Evolutionary conservation across 1,140 invertebrate species (phyloP).

Genomic region (Drosophila arawakana): DNA sequence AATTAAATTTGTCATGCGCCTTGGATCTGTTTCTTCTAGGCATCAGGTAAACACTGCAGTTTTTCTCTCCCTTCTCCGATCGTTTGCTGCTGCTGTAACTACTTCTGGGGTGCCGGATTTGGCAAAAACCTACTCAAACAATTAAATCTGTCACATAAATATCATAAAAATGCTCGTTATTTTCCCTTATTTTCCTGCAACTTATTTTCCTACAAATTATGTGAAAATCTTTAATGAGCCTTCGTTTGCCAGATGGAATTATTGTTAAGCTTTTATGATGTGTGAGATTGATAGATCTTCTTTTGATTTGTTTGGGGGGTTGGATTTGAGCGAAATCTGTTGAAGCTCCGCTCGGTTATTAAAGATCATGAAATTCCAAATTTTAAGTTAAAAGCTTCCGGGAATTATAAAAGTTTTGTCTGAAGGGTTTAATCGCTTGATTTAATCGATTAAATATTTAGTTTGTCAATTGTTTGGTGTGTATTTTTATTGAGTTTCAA

Average conservation of each 20-base stretch:
- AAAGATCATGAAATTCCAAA: too few species aligned
- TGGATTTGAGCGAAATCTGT: not conserved
- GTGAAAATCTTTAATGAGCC: slow-evolving; percentile 70
- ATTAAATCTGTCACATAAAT: slow-evolving; percentile 79
- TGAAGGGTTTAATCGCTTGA: too few species aligned
- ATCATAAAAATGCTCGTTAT: slow-evolving; percentile 51
- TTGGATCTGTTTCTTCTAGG: slow-evolving; percentile 44
- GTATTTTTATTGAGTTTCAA: too few species aligned
- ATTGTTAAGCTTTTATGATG: slow-evolving; percentile 71
- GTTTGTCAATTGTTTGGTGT: too few species aligned
- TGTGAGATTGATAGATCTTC: slow-evolving; percentile 43
- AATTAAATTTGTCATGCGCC: slow-evolving; percentile 78
- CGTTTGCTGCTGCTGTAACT: not conserved
- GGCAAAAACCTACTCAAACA: slow-evolving; percentile 70
- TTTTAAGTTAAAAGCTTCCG: too few species aligned
- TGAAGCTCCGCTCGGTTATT: not conserved
- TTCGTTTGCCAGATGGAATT: slow-evolving; percentile 2
- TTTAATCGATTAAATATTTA: too few species aligned
- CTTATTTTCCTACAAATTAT: slow-evolving; percentile 64
- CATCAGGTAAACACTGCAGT: slow-evolving; percentile 10
- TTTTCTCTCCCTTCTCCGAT: slow-evolving; percentile 21
- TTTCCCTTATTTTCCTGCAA: slow-evolving; percentile 58
- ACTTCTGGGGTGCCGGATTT: slow-evolving; percentile 9
- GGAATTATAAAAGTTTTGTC: too few species aligned
- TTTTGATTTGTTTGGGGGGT: not conserved